Evolutionary conservation across 2,797 vertebrate genomes (phyloP).

Genomic region (Scarus forsteni): DNA sequence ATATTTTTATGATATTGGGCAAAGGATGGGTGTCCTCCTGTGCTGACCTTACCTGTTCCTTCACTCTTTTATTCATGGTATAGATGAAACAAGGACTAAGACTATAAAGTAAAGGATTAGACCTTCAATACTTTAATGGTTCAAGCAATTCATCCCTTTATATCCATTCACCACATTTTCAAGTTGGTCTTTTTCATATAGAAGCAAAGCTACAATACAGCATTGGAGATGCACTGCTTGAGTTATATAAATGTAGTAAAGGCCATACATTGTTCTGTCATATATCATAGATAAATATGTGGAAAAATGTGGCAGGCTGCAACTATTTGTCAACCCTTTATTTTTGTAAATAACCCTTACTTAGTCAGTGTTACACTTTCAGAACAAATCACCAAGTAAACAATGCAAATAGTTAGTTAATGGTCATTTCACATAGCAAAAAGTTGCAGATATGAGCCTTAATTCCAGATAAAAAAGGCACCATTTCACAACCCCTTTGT

Average conservation of each 20-base stretch:
- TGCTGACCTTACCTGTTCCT: conserved; percentile 1
- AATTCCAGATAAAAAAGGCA: too few relatives aligned
- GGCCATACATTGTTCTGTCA: neutral
- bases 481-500: too few relatives aligned
- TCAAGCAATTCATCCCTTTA: conserved; percentile 28
- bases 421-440: too few relatives aligned
- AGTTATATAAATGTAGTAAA: neutral
- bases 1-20: conserved; percentile 20
- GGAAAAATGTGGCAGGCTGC: too few relatives aligned
- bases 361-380: too few relatives aligned
- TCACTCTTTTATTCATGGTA: neutral
- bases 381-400: too few relatives aligned
- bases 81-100: conserved; percentile 7
- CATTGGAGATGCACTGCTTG: neutral
- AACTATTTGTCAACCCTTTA: too few relatives aligned
- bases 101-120: neutral
- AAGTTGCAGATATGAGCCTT: too few relatives aligned
- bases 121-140: conserved; percentile 52
- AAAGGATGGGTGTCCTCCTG: neutral
- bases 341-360: too few relatives aligned
- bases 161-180: neutral
- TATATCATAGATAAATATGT: too few relatives aligned
- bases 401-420: too few relatives aligned
- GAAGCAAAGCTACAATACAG: too few relatives aligned
- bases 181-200: neutral